A percentile compares a stretch with the other conserved stretches of the same genome.
Conservation (phyloP, 2,797 vertebrate species). For the Rhinella marina region DNA sequence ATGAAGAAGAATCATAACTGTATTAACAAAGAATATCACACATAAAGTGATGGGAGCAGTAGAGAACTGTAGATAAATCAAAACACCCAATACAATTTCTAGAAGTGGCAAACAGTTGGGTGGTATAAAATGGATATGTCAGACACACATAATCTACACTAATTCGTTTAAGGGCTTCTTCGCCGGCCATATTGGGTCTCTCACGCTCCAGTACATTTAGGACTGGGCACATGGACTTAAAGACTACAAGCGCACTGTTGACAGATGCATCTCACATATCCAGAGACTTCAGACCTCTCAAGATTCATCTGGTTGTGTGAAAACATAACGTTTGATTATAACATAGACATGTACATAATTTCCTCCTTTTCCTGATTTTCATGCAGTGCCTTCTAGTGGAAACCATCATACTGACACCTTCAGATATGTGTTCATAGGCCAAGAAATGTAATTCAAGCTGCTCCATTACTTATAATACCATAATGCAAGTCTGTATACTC, state of each 20-base stretch:
- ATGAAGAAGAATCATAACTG: background rate
- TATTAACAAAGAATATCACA: background rate
- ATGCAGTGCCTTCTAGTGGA: no score
- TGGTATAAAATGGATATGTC: no score
- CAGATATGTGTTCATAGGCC: background rate
- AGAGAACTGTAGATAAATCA: background rate
- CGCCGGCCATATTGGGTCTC: background rate
- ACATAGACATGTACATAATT: background rate
- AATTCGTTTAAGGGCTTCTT: background rate
- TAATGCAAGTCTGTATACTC: background rate
- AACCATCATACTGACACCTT: background rate
- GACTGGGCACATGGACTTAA: slow-evolving; percentile 7
- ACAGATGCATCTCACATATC: background rate
- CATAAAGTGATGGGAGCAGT: no score
- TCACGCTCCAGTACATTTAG: background rate
- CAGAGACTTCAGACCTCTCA: background rate
- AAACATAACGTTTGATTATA: background rate
- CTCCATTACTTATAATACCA: no score
- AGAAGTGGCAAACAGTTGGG: background rate
- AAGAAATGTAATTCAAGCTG: background rate
- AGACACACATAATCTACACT: background rate
- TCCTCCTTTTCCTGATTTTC: background rate
- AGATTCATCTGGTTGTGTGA: background rate
- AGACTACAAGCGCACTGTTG: background rate
- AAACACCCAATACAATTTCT: background rate